Conservation (phyloP, 2,888 invertebrate genomes). For the Drosophila fungiperda region DNA sequence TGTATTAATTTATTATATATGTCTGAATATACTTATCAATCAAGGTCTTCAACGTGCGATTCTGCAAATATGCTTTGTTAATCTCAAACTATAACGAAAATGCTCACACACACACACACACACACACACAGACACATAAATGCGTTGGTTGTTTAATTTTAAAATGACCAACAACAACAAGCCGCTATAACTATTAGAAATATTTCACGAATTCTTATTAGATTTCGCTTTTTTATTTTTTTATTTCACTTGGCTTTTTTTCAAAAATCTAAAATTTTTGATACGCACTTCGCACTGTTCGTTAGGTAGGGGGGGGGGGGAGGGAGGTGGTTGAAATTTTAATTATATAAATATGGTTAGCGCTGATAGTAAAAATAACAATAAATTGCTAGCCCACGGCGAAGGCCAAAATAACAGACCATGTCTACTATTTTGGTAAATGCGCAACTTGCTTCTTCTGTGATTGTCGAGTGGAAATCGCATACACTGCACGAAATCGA, state of each 20-base stretch:
- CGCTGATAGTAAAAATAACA: conserved; percentile 51
- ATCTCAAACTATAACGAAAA: conserved; percentile 44
- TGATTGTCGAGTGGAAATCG: conserved; percentile 10
- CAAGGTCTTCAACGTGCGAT: conserved; percentile 78
- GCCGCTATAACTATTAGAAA: conserved; percentile 36
- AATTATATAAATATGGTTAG: conserved; percentile 67
- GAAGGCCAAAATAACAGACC: conserved; percentile 49
- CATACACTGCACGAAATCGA: not conserved
- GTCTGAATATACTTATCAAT: conserved; percentile 67
- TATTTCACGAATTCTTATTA: conserved; percentile 30
- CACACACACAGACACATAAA: not conserved
- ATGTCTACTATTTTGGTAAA: conserved; percentile 12
- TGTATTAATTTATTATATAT: conserved; percentile 16
- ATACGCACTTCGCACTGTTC: conserved; percentile 66
- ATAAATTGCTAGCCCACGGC: conserved; percentile 49
- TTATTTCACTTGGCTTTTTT: not conserved
- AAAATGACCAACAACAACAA: conserved; percentile 25
- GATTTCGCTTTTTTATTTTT: conserved; percentile 13
- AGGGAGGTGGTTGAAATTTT: conserved; percentile 20
- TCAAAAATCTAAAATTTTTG: conserved; percentile 20
- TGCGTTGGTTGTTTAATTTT: conserved; percentile 26
- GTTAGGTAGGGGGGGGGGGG: not conserved
- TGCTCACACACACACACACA: conserved; percentile 13
- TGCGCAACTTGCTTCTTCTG: not conserved
- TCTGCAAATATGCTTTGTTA: conserved; percentile 71